phyloP scores from a whole-genome alignment of 2,113 vertebrate genomes.

The Trogon melanurus region DNA sequence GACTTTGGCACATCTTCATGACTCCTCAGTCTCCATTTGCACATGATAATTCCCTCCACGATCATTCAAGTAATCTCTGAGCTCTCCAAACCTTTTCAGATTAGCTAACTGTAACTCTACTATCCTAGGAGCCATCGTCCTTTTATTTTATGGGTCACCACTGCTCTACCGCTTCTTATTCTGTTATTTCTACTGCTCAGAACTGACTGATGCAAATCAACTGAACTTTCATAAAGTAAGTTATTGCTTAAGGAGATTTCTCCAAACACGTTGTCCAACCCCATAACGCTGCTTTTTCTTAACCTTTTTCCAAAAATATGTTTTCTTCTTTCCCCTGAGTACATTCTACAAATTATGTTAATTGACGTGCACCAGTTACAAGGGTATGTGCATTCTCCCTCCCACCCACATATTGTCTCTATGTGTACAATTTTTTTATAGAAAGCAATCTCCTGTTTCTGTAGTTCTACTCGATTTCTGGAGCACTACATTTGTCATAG shows the following conservation, averaged over 20 bases:
- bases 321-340: background rate
- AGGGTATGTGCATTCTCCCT: background rate
- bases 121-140: background rate
- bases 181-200: background rate
- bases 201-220: background rate
- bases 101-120: background rate
- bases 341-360: background rate
- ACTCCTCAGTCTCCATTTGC: background rate
- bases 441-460: background rate
- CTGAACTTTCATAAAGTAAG: background rate
- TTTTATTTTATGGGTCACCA: background rate
- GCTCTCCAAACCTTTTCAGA: background rate
- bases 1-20: background rate
- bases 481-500: background rate
- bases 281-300: background rate
- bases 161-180: background rate
- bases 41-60: background rate
- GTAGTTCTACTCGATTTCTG: background rate
- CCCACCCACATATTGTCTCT: background rate
- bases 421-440: background rate
- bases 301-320: background rate
- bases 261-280: background rate
- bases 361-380: background rate
- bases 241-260: background rate
- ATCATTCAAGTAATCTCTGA: background rate